Evolutionary conservation across 2,797 vertebrate genomes (phyloP), one percentile per base, ranked within the genome.

Genomic region (Anisognathus igniventris): DNA sequence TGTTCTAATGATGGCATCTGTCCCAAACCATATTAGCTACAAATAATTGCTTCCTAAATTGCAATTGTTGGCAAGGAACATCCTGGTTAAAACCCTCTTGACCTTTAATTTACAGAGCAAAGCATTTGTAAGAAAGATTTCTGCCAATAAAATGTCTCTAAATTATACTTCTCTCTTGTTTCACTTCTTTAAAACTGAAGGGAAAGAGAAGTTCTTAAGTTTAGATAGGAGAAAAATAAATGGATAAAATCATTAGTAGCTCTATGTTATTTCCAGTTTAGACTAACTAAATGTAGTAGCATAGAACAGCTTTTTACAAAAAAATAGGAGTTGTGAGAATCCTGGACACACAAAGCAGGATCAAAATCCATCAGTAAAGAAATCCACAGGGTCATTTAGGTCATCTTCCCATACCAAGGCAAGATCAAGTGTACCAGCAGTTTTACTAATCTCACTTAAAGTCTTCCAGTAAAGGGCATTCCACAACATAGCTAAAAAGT

Each of bases 1-100:
- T 93, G 86, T 82, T 87, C 67, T 68, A 82, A 65, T 37, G 67
- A 81, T 70, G 56, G 51, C 81, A 89, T 66, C 35, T 10, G n/a
- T 82, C 71, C 67, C 54, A 89, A 87, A 71, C 33, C 1, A 0
- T 68, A 88, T 84, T 78, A 86, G 66, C 47, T 81, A 51, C 70
- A 81, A 86, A 66, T 90, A 86, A 90, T 66, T 94, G 23, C 58
- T 86, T 92, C 62, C 54, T 86, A 92, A 88, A 92, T 86, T 93
- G 42, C 73, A 92, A 65, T 44, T 71, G 8, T 10, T 90, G 81
- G 77, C 77, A 88, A 90, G 37, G 35, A 94, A 86, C 10, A 56
- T 51, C 71, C 35, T 81, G 35, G 17, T 88, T 93, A 73, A 94
- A 95, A 88, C 4, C 0, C 14, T 88, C 58, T 81, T 81, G 74